Conservation (phyloP, 53 echinoderm and acorn worm species). For the Apostichopus leukothele region DNA sequence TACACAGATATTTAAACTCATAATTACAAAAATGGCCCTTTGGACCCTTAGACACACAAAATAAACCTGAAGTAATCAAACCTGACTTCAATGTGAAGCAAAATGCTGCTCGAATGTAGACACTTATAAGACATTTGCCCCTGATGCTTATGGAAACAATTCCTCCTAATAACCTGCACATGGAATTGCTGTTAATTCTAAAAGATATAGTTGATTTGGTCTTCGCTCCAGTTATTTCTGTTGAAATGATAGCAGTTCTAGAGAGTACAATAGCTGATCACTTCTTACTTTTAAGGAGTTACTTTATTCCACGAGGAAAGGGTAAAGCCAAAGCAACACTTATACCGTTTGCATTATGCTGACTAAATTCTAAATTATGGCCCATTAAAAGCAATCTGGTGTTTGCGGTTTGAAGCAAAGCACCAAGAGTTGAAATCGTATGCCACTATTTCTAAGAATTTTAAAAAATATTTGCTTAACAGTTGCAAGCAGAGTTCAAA, state of each 20-base stretch:
- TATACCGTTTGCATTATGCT: too few relatives aligned
- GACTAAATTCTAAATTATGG: too few relatives aligned
- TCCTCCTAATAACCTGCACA: not conserved
- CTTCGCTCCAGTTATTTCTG: not conserved
- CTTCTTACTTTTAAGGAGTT: not conserved
- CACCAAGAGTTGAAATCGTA: too few relatives aligned
- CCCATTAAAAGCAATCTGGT: too few relatives aligned
- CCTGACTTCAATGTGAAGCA: constrained; percentile 19
- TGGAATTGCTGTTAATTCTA: constrained; percentile 17
- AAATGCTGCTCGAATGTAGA: constrained; percentile 28
- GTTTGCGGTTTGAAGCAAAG: too few relatives aligned
- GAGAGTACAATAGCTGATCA: constrained; percentile 19
- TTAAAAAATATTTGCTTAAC: too few relatives aligned
- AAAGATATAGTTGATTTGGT: not conserved
- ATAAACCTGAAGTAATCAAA: constrained; percentile 25
- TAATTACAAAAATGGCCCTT: not conserved
- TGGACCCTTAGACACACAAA: constrained; percentile 19
- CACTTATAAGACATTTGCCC: constrained; percentile 13
- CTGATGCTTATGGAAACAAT: not conserved
- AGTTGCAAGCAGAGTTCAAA: too few relatives aligned
- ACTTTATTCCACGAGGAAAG: too few relatives aligned
- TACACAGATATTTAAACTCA: too few relatives aligned
- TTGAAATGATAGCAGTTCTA: constrained; percentile 14
- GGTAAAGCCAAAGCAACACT: too few relatives aligned
- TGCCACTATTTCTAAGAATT: too few relatives aligned